Evolutionary conservation across 2,888 invertebrate species (phyloP).

Genomic region (Lordiphosa andalusiaca): DNA sequence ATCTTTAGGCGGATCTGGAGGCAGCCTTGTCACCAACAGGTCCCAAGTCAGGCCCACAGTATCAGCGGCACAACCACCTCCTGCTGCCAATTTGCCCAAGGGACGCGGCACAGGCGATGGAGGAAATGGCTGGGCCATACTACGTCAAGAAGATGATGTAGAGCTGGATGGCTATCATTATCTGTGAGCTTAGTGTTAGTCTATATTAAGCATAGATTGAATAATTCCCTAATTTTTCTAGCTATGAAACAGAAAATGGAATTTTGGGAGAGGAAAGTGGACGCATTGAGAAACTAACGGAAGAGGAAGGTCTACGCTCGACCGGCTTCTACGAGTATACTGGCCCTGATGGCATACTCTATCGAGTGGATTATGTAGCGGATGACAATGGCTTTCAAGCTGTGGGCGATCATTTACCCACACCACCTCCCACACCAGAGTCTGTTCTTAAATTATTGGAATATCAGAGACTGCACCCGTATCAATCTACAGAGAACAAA

Average conservation of each 20-base stretch:
- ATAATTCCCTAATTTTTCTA: slow-evolving; percentile 38
- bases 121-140: slow-evolving; percentile 81
- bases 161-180: slow-evolving; percentile 83
- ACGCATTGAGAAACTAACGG: slow-evolving; percentile 82
- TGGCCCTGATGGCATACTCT: slow-evolving; percentile 83
- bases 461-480: slow-evolving; percentile 80
- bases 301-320: slow-evolving; percentile 83
- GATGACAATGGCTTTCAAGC: slow-evolving; percentile 82
- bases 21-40: slow-evolving; percentile 24
- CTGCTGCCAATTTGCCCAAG: slow-evolving; percentile 43
- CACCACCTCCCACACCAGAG: slow-evolving; percentile 83
- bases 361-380: slow-evolving; percentile 82
- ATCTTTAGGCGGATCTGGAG: slow-evolving; percentile 28
- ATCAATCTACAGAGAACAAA: slow-evolving; percentile 34
- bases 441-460: slow-evolving; percentile 82
- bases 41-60: slow-evolving; percentile 24
- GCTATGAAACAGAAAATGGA: slow-evolving; percentile 83
- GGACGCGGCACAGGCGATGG: slow-evolving; percentile 77
- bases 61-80: slow-evolving; percentile 8
- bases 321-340: slow-evolving; percentile 86
- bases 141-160: slow-evolving; percentile 82
- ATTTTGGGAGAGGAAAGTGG: slow-evolving; percentile 82
- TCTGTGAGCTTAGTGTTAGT: slow-evolving; percentile 72
- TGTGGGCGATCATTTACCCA: slow-evolving; percentile 77
- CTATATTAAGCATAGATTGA: too few relatives aligned